Evolutionary conservation across 2,888 invertebrate species (phyloP), one percentile per base, ranked within the genome.

Genomic region (Cyclophora punctaria): DNA sequence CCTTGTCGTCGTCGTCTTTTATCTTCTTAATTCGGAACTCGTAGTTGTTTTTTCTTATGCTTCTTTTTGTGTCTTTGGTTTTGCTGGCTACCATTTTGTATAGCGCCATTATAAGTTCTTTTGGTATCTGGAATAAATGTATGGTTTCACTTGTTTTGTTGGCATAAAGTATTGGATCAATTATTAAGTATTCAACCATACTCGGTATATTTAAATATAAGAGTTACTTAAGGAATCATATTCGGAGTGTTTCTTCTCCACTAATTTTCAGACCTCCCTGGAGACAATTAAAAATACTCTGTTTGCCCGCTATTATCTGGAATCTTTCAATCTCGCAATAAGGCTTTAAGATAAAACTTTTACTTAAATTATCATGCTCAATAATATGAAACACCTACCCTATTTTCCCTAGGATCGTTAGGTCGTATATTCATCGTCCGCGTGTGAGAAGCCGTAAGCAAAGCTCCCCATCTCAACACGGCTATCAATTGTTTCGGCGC

Each of bases 321-420:
- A 20, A 20, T 20, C 20, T 20, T 20, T 20, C 20, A 20, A 20
- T 20, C 20, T 20, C 20, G 20, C 20, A 20, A n/a, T 20, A 1
- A 1, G 20, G 20, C 20, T 20, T 20, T 20, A 20, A 20, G 1
- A 20, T 20, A 20, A 20, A 20, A 37, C 37, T 37, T 37, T 37
- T 37, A 2, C 20, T 37, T 37, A 37, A 1, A 37, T 37, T 37
- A 37, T 37, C 5, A 20, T 20, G 20, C 5, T 2, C 5, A 37
- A 5, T 37, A 37, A 37, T 5, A 37, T 37, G 37, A 5, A 37
- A 42, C 37, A 3, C 58, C 69, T 63, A 92, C 86, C 66, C 94
- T 90, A 50, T 90, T 93, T 65, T 96, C 96, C 48, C 95, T 83
- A 0, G 95, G 95, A 76, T 96, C 95, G 67, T 96, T 96, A 0